These are phyloP conservation scores for Argyrosomus regius DNA, from an alignment of 2,797 vertebrate species.

Conservation along the genomic window DNA sequence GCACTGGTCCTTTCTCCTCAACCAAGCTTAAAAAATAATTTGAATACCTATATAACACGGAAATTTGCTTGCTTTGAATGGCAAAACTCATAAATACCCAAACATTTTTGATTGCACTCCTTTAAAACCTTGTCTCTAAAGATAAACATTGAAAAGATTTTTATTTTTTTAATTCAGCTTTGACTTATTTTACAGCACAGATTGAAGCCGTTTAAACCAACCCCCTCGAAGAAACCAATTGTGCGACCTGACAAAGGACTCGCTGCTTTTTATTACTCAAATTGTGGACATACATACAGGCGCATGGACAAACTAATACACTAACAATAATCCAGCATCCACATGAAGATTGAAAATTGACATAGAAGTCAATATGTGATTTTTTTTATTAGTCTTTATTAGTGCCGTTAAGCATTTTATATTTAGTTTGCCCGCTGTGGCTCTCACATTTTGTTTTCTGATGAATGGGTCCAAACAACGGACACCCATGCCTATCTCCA, in stretches of 20 bases:
- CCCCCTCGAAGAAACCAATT: slow-evolving; percentile 28
- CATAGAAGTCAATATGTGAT: not conserved
- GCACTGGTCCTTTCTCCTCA: slow-evolving; percentile 77
- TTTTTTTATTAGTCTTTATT: not conserved
- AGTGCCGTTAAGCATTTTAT: not conserved
- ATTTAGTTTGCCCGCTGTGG: not conserved
- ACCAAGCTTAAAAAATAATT: slow-evolving; percentile 75
- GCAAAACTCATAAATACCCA: slow-evolving; percentile 73
- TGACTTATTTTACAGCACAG: slow-evolving; percentile 55
- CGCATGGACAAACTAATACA: not conserved
- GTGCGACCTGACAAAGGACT: slow-evolving; percentile 59
- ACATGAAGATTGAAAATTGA: slow-evolving; percentile 1
- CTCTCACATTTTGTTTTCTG: slow-evolving; percentile 8
- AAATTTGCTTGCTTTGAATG: slow-evolving; percentile 74
- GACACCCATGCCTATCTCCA: slow-evolving; percentile 11
- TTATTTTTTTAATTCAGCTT: slow-evolving; percentile 21
- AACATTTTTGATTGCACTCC: slow-evolving; percentile 70
- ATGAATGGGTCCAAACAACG: slow-evolving; percentile 6
- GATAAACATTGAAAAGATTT: slow-evolving; percentile 67
- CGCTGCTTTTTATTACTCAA: slow-evolving; percentile 40
- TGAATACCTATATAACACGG: slow-evolving; percentile 74
- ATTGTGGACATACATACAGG: not conserved
- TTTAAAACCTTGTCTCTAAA: slow-evolving; percentile 65
- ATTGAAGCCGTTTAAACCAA: slow-evolving; percentile 53
- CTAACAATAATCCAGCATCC: not conserved